Percentiles rank a stretch among this genome's conserved stretches.
These are phyloP conservation scores for Nowickia ferox DNA, from an alignment of 2,888 invertebrate species.

Conservation along the genomic window DNA sequence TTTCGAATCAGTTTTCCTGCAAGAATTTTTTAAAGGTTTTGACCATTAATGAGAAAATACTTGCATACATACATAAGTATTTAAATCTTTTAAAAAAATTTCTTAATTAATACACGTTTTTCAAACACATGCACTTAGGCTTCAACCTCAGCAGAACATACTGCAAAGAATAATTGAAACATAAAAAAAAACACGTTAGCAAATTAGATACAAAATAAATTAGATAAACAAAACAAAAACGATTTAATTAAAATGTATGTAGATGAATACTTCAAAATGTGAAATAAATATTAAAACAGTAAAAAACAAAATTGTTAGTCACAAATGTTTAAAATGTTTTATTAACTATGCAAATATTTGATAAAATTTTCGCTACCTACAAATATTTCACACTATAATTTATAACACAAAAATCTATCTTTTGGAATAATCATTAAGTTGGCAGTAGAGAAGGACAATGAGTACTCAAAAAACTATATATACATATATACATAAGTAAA, in stretches of 20 bases:
- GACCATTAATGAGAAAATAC: too few species aligned
- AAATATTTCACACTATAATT: too few species aligned
- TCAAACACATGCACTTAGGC: slow-evolving; percentile 78
- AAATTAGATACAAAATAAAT: slow-evolving; percentile 27
- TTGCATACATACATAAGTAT: too few species aligned
- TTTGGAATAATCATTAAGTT: too few species aligned
- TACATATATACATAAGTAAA: too few species aligned
- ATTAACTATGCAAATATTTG: neutral
- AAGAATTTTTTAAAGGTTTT: too few species aligned
- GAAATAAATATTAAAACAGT: slow-evolving; percentile 11
- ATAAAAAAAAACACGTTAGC: slow-evolving; percentile 76
- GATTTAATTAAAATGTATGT: slow-evolving; percentile 17
- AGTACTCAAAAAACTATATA: too few species aligned
- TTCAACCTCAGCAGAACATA: slow-evolving; percentile 83
- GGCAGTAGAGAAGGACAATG: too few species aligned
- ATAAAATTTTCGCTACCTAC: too few species aligned
- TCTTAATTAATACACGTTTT: slow-evolving; percentile 45
- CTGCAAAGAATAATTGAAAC: slow-evolving; percentile 83
- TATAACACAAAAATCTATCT: too few species aligned
- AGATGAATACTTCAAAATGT: slow-evolving; percentile 7
- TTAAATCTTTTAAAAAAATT: too few species aligned
- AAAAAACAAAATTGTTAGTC: slow-evolving; percentile 74
- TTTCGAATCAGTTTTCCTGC: too few species aligned
- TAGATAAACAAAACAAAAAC: slow-evolving; percentile 37
- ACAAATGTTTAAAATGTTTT: slow-evolving; percentile 72